Evolutionary conservation across 2,797 vertebrate genomes (phyloP).

Genomic region (Oryzias sinensis): DNA sequence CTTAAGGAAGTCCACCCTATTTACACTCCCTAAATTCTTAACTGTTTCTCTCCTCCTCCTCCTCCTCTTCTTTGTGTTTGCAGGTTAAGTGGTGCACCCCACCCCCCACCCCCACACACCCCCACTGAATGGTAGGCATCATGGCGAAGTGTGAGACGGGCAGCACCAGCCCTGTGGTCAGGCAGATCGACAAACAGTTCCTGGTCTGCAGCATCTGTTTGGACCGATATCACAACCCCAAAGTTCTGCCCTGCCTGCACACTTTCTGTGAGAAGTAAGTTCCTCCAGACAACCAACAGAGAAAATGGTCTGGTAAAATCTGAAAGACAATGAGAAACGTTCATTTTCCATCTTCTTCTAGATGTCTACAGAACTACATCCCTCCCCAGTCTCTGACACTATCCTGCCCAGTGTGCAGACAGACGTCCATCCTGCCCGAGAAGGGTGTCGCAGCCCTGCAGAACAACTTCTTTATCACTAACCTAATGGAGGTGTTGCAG

Average conservation of each 20-base stretch:
- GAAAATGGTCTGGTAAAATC: no score
- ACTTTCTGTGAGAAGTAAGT: constrained; percentile 92
- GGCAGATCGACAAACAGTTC: constrained; percentile 95
- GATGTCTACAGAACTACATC: constrained; percentile 97
- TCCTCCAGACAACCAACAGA: background rate
- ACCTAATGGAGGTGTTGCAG: constrained; percentile 95
- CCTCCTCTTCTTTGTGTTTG: constrained; percentile 10
- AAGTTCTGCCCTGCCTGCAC: constrained; percentile 91
- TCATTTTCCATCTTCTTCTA: constrained; percentile 41
- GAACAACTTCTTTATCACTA: constrained; percentile 98
- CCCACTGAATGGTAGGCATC: constrained; percentile 73
- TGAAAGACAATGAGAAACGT: no score
- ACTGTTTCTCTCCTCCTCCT: constrained; percentile 32
- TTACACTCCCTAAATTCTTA: constrained; percentile 26
- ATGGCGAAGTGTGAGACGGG: constrained; percentile 88
- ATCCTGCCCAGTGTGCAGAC: constrained; percentile 94
- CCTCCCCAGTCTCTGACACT: constrained; percentile 94
- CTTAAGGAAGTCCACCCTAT: constrained; percentile 19
- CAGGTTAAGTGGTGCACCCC: constrained; percentile 57
- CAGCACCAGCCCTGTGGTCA: constrained; percentile 89
- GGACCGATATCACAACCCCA: constrained; percentile 90
- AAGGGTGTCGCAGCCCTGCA: constrained; percentile 91
- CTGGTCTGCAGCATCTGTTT: constrained; percentile 95
- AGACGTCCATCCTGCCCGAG: constrained; percentile 94
- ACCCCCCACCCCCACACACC: background rate